phyloP scores from a whole-genome alignment of 1,140 invertebrate species.

The Hyles vespertilio region DNA sequence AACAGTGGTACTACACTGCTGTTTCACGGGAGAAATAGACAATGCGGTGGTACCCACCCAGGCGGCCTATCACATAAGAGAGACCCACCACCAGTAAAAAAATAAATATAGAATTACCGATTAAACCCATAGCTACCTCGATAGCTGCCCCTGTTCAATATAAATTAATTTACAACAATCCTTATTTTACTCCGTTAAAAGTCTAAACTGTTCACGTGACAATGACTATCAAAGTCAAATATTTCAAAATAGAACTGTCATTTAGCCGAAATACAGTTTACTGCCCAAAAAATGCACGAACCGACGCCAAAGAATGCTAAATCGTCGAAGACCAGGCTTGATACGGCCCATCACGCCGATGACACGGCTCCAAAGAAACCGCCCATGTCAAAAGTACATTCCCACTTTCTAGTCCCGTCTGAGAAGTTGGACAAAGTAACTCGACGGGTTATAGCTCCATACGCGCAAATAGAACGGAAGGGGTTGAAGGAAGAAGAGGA shows the following conservation, averaged over 20 bases:
- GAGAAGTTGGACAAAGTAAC: slow-evolving; percentile 69
- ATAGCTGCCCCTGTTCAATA: too few species aligned
- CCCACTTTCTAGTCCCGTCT: slow-evolving; percentile 60
- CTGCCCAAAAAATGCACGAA: slow-evolving; percentile 28
- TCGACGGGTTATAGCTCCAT: slow-evolving; percentile 73
- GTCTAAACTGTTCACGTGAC: too few species aligned
- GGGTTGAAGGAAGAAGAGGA: slow-evolving; percentile 49
- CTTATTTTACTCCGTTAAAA: too few species aligned
- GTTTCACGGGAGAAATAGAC: too few species aligned
- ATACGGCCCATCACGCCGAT: slow-evolving; percentile 36
- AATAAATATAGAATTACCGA: too few species aligned
- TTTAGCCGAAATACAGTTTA: not conserved
- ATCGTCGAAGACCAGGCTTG: slow-evolving; percentile 46
- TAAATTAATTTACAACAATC: too few species aligned
- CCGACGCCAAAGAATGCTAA: slow-evolving; percentile 35
- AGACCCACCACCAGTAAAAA: too few species aligned
- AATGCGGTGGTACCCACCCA: too few species aligned
- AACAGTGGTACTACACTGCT: too few species aligned
- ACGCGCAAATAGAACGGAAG: slow-evolving; percentile 70
- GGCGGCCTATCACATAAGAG: too few species aligned
- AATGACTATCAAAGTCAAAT: not conserved
- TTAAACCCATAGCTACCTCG: too few species aligned
- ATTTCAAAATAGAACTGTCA: not conserved
- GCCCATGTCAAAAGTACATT: slow-evolving; percentile 42
- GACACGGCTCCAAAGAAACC: slow-evolving; percentile 8